Evolutionary conservation across 2,113 vertebrate species (phyloP).

Genomic region (Chamaea fasciata): DNA sequence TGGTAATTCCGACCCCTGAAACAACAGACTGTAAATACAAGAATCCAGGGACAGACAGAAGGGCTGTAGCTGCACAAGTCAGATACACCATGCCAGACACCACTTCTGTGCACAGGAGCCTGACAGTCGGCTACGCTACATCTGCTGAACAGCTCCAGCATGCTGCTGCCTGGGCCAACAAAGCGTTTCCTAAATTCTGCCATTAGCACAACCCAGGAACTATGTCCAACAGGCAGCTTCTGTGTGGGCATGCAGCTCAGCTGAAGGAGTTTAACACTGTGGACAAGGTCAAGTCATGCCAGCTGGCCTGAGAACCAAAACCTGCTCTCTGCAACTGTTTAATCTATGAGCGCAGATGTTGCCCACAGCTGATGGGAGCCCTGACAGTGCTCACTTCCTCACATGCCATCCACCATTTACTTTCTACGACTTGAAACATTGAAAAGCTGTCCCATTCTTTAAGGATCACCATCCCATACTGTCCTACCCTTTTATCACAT

Average conservation of each 20-base stretch:
- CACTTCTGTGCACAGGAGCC: not conserved
- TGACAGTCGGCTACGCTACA: fast-evolving
- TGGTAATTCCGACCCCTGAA: not conserved
- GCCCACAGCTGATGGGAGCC: not conserved
- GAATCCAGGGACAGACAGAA: not conserved
- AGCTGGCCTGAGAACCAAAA: slow-evolving; percentile 23
- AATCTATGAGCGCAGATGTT: not conserved
- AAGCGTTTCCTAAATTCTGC: not conserved
- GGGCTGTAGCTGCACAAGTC: not conserved
- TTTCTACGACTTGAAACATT: not conserved
- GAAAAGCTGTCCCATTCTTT: not conserved
- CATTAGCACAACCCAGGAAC: not conserved
- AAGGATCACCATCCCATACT: not conserved
- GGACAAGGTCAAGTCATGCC: slow-evolving; percentile 23
- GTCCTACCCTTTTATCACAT: not conserved
- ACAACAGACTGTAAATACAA: not conserved
- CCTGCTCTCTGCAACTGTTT: not conserved
- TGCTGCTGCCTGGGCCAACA: not conserved
- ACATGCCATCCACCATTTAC: not conserved
- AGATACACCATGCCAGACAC: not conserved
- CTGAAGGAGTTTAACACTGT: not conserved
- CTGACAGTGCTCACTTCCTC: not conserved
- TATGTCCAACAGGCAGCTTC: not conserved
- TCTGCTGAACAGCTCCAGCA: not conserved
- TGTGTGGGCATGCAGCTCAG: not conserved